phyloP scores from a whole-genome alignment of 1,140 invertebrate genomes.

The Tetramorium parvispinum region DNA sequence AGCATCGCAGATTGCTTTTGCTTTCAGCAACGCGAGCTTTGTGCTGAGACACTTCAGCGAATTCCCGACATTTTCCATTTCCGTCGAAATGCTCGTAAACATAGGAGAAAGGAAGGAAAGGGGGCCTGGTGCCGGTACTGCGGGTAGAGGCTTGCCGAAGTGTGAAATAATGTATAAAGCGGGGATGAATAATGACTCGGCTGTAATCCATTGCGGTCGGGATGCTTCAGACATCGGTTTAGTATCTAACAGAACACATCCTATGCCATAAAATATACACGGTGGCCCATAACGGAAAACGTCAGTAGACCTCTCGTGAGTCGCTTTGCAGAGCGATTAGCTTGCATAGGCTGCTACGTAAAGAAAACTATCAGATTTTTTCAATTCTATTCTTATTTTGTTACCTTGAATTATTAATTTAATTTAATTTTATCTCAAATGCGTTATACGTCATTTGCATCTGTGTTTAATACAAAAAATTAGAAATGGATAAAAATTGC shows the following conservation, averaged over 20 bases:
- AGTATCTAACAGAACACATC: slow-evolving; percentile 20
- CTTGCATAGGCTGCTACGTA: not conserved
- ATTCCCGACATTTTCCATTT: slow-evolving; percentile 75
- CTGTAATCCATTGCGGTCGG: slow-evolving; percentile 53
- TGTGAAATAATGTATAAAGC: slow-evolving; percentile 72
- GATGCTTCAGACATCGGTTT: slow-evolving; percentile 6
- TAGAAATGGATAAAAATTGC: not conserved
- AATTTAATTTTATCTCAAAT: not conserved
- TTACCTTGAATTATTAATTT: not conserved
- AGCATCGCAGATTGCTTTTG: slow-evolving; percentile 68
- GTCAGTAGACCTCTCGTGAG: not conserved
- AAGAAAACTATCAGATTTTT: not conserved
- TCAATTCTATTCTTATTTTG: not conserved
- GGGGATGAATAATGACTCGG: slow-evolving; percentile 65
- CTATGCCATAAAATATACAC: slow-evolving; percentile 1
- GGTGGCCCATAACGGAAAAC: not conserved
- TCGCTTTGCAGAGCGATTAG: not conserved
- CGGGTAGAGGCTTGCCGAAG: slow-evolving; percentile 45
- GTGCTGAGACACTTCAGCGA: slow-evolving; percentile 57
- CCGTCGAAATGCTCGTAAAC: slow-evolving; percentile 66
- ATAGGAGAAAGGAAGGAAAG: slow-evolving; percentile 35
- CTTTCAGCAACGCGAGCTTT: slow-evolving; percentile 55
- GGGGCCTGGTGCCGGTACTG: not conserved
- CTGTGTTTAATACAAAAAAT: not conserved
- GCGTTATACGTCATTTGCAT: not conserved